These are phyloP conservation scores for Agrotis ipsilon DNA, from an alignment of 2,888 invertebrate genomes.

Conservation along the genomic window DNA sequence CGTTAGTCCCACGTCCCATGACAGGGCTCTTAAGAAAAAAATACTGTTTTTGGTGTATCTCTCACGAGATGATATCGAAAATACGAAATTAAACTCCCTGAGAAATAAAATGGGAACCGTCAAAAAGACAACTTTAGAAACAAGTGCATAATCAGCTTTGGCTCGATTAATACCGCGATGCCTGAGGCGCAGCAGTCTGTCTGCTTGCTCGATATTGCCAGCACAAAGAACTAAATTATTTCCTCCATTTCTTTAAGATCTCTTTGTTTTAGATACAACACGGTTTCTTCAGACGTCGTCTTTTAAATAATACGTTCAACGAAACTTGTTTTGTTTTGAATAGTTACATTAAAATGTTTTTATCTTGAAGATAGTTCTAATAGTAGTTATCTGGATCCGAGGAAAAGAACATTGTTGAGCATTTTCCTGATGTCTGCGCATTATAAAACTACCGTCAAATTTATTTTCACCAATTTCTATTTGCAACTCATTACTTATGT, in stretches of 20 bases:
- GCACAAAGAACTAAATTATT: conserved; percentile 89
- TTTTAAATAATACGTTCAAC: conserved; percentile 48
- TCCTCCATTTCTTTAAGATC: conserved; percentile 83
- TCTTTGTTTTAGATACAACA: conserved; percentile 84
- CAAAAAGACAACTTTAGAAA: conserved; percentile 79
- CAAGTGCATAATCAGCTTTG: conserved; percentile 88
- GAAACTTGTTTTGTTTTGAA: conserved; percentile 36
- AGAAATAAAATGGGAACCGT: conserved; percentile 76
- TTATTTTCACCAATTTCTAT: neutral
- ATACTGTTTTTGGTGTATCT: neutral
- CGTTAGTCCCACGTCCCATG: too few relatives aligned
- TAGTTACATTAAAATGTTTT: conserved; percentile 9
- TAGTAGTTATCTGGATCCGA: neutral
- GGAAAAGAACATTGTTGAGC: too few relatives aligned
- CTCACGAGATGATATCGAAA: too few relatives aligned
- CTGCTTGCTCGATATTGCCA: conserved; percentile 84
- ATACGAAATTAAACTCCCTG: conserved; percentile 63
- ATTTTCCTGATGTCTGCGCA: neutral
- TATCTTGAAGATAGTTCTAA: neutral
- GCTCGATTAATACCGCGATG: conserved; percentile 88
- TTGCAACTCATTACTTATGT: neutral
- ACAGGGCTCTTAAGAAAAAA: neutral
- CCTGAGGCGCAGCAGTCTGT: conserved; percentile 75
- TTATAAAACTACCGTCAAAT: neutral
- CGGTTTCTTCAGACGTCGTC: conserved; percentile 60